Evolutionary conservation across 1,140 invertebrate species (phyloP), one percentile per base, ranked within the genome.

Genomic region (Monomorium pharaonis): DNA sequence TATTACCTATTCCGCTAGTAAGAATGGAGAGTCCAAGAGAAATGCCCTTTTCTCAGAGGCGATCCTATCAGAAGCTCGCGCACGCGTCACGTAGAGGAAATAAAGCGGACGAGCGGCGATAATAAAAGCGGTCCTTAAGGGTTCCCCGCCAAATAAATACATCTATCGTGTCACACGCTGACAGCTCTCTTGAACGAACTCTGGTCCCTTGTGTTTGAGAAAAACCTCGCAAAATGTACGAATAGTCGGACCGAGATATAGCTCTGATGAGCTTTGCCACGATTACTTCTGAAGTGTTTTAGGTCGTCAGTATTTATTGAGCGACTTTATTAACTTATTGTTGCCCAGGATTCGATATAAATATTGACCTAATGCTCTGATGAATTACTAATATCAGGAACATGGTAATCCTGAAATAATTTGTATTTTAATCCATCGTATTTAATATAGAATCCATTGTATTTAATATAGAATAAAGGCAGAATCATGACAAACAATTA

Each of bases 121-220:
- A 92, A 92, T 92, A 92, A 92, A 92, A 92, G 74, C 83, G 76
- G 81, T 86, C 72, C 85, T 88, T 74, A 90, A 87, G 86, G 75
- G n/a, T 84, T 81, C 67, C n/a, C 75, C 24, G 75, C 62, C 86
- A 89, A 91, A 92, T 91, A 92, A 92, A 92, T 91, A 91, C 60
- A 87, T 88, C 81, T 24, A 84, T 60, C 63, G 69, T 76, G 80
- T 92, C 90, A 86, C 77, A 84, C 74, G 56, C 67, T 62, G 58
- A 86, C 56, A 63, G 81, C 78, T 33, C 27, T 60, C 37, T 84
- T 62, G 54, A 63, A 83, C 21, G 6, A 12, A 14, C 33, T 56
- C n/a, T 21, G 27, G 60, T 44, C 42, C 9, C 21, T 81, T 47
- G 5, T 47, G 5, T 44, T 58, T 24, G 72, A 56, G 58, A n/a